Base-by-base conservation (phyloP, 2,113 vertebrate genomes). In the Lepisosteus osseus region DNA sequence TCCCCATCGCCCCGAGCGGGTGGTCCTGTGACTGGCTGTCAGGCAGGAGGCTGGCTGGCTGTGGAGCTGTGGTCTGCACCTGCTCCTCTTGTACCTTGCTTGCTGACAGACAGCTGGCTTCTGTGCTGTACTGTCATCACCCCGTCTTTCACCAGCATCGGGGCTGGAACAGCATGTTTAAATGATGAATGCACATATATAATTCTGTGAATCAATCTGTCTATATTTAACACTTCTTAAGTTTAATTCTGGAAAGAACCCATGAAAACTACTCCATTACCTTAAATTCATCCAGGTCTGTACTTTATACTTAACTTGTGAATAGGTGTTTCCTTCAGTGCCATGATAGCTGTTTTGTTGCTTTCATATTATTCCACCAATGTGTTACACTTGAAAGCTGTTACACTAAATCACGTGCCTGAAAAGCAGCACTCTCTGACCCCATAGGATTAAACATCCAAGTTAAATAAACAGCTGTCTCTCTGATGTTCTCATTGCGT, bases 31-130 rank as follows among this genome's bases (percentile, higher is more conserved):
- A 4, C 62, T 64, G 62, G 4, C 41, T 64, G 86, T 45, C 77
- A 47, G n/a, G 78, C 79, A 72, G 70, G 47, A 76, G 78, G 66
- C 69, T 59, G 78, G 17, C 51, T 70, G 54, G 74, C 72, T 80
- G 78, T 80, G 42, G 64, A 9, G 62, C 13, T n/a, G 12, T 15
- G 42, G 64, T n/a, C 54, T 57, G 62, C 73, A 75, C 68, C 73
- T 75, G 73, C 65, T 70, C 40, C 13, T 55, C 2, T 43, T 65
- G 54, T 43, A 43, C 54, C 63, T 66, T n/a, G 8, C 54, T 12
- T 62, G 45, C 67, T 54, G 51, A n/a, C 68, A 44, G 62, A 29
- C n/a, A 45, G 61, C 42, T 29, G 29, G 7, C 73, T 70, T 56
- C 63, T 43, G 43, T 51, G 29, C 42, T 5, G 41, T 29, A 51